phyloP scores from a whole-genome alignment of 2,113 vertebrate genomes.

The Condylura cristata region DNA sequence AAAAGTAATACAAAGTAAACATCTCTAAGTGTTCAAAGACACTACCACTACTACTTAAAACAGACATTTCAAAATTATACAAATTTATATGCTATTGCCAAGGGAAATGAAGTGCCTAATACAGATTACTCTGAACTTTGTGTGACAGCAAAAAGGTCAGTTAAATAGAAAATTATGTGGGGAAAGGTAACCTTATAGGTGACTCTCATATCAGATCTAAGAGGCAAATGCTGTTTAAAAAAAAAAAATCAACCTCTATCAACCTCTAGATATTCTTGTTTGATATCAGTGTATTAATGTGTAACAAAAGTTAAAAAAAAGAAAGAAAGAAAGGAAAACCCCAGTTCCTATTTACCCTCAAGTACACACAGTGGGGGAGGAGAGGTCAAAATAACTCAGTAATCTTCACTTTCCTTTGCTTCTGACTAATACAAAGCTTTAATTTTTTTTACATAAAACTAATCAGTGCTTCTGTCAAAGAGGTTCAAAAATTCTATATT shows the following conservation, averaged over 20 bases:
- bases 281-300: not conserved
- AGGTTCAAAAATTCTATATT: not conserved
- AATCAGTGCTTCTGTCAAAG: constrained; percentile 19
- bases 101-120: constrained; percentile 32
- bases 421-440: constrained; percentile 11
- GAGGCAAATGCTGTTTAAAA: not conserved
- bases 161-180: not conserved
- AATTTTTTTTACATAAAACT: not conserved
- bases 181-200: not conserved
- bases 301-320: not conserved
- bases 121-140: not conserved
- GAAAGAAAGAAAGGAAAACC: not conserved
- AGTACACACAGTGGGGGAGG: not conserved
- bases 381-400: not conserved
- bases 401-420: constrained; percentile 33
- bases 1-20: constrained; percentile 54
- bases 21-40: constrained; percentile 13
- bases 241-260: not conserved
- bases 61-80: constrained; percentile 43
- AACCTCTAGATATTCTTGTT: constrained; percentile 14
- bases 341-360: not conserved
- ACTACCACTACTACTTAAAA: constrained; percentile 41
- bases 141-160: not conserved
- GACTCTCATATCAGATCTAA: constrained; percentile 23
- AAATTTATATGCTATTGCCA: not conserved